Base-by-base conservation (phyloP, 2,113 vertebrate genomes). In the Scytalopus superciliaris region DNA sequence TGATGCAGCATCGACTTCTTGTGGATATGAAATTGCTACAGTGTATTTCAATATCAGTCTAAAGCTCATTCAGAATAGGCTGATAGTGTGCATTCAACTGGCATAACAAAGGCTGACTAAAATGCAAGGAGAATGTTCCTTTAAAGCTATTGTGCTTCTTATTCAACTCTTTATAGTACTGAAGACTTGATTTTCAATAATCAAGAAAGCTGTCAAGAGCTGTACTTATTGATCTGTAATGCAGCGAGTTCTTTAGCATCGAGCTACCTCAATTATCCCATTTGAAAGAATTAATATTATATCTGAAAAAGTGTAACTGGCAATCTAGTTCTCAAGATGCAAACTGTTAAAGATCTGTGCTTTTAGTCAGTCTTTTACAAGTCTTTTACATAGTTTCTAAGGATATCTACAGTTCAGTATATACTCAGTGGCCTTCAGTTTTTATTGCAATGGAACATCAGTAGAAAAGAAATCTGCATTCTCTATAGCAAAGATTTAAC, bases 31-130 rank as follows among this genome's bases (percentile, higher is more conserved):
- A 92, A 96, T 83, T 42, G 89, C 77, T 77, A 85, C 63, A 92
- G 45, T 59, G 7, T 45, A 67, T 69, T 95, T 72, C 70, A 89
- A 93, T 96, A 96, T 75, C 11, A 21, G 42, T 40, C 80, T 73
- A 87, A 85, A 90, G 74, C 75, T 84, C 62, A 82, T 77, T 93
- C 84, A 75, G 49, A 79, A 84, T 19, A 52, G 50, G 67, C 53
- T 66, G 83, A 91, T 31, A 72, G 60, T 1, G 3, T 75, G 84
- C 52, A 35, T 73, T 95, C 81, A 69, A 50, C 27, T 59, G 56
- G n/a, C 56, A 22, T 72, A 94, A 94, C 53, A 94, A 97, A 93
- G 30, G 68, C 81, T 89, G 45, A 86, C 66, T 80, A 91, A 92
- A 91, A 91, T 11, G 69, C 67, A 77, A 80, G 45, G 45, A 73